phyloP scores from a whole-genome alignment of 2,113 vertebrate species.

The Tinamus guttatus region DNA sequence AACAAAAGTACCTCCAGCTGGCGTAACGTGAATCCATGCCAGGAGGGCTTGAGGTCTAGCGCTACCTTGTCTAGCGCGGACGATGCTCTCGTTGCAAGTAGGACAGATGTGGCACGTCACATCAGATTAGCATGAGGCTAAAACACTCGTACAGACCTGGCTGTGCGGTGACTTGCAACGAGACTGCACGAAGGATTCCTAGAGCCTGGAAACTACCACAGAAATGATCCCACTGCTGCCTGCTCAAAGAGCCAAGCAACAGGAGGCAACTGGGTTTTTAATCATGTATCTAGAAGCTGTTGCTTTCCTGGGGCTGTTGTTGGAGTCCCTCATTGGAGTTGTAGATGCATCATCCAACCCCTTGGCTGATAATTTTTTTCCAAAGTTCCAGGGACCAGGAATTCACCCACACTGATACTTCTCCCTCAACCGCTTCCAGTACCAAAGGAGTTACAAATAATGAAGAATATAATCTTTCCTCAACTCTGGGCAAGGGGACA shows the following conservation, averaged over 20 bases:
- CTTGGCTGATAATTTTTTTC: neutral
- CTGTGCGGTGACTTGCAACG: neutral
- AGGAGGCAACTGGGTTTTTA: neutral
- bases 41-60: neutral
- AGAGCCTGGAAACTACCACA: neutral
- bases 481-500: neutral
- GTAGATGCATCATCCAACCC: neutral
- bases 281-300: rapidly evolving
- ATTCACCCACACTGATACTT: neutral
- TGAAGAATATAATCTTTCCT: neutral
- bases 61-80: neutral
- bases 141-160: neutral
- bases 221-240: neutral
- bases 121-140: neutral
- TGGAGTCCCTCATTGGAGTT: neutral
- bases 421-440: neutral
- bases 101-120: neutral
- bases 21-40: neutral
- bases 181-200: neutral
- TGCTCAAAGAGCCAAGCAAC: neutral
- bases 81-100: neutral
- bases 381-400: neutral
- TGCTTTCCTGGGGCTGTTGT: neutral
- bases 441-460: neutral
- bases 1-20: conserved; percentile 18